Evolutionary conservation across 2,797 vertebrate species (phyloP).

Genomic region (Cirrhinus molitorella): DNA sequence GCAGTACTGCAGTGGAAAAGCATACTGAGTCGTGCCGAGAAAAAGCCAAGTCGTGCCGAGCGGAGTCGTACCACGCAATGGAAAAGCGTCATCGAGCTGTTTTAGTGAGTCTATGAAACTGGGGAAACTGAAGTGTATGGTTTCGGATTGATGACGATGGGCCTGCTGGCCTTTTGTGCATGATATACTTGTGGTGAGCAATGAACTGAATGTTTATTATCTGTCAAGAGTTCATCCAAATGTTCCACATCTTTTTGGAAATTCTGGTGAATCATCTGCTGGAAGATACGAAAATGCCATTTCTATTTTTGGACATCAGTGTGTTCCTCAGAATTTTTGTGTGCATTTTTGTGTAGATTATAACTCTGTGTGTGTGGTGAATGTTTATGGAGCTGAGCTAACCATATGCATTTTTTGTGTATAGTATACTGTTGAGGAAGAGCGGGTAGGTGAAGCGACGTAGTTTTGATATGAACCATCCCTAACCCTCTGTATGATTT

Average conservation of each 20-base stretch:
- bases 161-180: not conserved
- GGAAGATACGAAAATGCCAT: not conserved
- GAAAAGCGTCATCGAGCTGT: not conserved
- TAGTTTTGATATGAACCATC: not conserved
- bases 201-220: conserved; percentile 13
- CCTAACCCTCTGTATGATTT: conserved; percentile 14
- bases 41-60: too few species aligned
- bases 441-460: conserved; percentile 74
- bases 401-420: conserved; percentile 32
- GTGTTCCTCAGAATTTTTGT: not conserved
- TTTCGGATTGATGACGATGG: not conserved
- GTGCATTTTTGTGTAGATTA: conserved; percentile 5
- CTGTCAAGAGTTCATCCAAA: conserved; percentile 1
- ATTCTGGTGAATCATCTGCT: conserved; percentile 25
- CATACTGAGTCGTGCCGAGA: too few species aligned
- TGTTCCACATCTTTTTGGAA: not conserved
- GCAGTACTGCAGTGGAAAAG: too few species aligned
- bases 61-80: too few species aligned
- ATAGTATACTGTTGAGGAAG: conserved; percentile 80
- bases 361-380: conserved; percentile 20
- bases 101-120: not conserved
- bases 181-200: not conserved
- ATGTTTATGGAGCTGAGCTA: conserved; percentile 12
- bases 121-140: not conserved
- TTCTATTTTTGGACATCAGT: not conserved